phyloP scores from a whole-genome alignment of 2,113 vertebrate genomes.

The Carassius auratus region DNA sequence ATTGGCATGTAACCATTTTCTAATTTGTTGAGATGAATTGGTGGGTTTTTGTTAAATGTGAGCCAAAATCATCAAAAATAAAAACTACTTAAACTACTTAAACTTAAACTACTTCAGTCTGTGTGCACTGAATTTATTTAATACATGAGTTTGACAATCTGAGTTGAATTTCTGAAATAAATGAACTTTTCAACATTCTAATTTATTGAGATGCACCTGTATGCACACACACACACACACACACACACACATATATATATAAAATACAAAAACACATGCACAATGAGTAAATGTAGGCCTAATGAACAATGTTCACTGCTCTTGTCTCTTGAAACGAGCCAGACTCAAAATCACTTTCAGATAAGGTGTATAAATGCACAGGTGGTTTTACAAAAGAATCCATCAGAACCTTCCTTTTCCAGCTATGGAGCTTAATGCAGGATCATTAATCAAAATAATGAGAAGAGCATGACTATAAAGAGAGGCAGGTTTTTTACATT shows the following conservation, averaged over 20 bases:
- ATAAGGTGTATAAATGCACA: not conserved
- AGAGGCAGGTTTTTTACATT: not conserved
- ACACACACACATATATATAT: not conserved
- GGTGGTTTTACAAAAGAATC: constrained; percentile 2
- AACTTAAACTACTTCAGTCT: no score
- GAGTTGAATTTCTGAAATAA: no score
- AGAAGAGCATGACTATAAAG: not conserved
- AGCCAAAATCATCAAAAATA: no score
- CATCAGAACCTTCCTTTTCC: not conserved
- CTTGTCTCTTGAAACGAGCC: not conserved
- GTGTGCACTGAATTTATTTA: no score
- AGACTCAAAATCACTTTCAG: not conserved
- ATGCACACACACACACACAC: no score
- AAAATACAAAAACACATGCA: not conserved
- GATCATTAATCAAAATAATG: constrained; percentile 8
- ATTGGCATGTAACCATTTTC: no score
- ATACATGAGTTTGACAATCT: no score
- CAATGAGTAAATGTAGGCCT: not conserved
- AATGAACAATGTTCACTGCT: not conserved
- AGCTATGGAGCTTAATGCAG: not conserved
- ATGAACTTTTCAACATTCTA: no score
- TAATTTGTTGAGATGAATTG: no score
- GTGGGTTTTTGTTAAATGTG: no score
- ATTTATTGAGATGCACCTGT: no score
- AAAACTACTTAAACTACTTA: no score